A percentile compares a stretch with the other conserved stretches of the same genome.
Conservation (phyloP, 2,888 invertebrate species). For the Pyrrhosoma nymphula region DNA sequence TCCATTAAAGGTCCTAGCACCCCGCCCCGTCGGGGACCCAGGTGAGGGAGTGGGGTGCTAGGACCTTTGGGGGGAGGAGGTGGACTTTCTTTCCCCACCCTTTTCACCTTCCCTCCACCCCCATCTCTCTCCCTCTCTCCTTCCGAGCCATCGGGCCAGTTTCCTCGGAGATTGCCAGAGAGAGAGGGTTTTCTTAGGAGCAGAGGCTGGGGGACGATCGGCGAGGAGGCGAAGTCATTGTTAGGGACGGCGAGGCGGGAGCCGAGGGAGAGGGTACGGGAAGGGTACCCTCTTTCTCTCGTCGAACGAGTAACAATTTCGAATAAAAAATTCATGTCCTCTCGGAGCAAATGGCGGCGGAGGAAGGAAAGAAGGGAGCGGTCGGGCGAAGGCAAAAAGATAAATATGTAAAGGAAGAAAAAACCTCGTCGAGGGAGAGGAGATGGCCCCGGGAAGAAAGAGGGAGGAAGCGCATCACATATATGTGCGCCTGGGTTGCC, state of each 20-base stretch:
- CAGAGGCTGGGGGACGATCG: no score
- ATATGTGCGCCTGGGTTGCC: no score
- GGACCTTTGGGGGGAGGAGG: no score
- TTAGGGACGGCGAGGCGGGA: neutral
- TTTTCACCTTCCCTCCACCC: no score
- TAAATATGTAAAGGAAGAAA: neutral
- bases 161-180: neutral
- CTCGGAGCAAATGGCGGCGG: neutral
- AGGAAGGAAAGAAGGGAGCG: neutral
- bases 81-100: no score
- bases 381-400: neutral
- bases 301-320: neutral
- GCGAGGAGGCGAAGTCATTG: no score
- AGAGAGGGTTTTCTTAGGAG: no score
- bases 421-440: neutral
- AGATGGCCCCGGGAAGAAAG: neutral
- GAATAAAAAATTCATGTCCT: constrained; percentile 15
- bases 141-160: neutral
- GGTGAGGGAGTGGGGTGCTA: no score
- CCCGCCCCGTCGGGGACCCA: no score
- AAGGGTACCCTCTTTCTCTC: neutral
- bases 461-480: neutral
- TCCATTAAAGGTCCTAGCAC: neutral
- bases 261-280: neutral
- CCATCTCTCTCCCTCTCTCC: neutral